phyloP scores from a whole-genome alignment of 2,888 invertebrate species.

The Papilio elwesi region DNA sequence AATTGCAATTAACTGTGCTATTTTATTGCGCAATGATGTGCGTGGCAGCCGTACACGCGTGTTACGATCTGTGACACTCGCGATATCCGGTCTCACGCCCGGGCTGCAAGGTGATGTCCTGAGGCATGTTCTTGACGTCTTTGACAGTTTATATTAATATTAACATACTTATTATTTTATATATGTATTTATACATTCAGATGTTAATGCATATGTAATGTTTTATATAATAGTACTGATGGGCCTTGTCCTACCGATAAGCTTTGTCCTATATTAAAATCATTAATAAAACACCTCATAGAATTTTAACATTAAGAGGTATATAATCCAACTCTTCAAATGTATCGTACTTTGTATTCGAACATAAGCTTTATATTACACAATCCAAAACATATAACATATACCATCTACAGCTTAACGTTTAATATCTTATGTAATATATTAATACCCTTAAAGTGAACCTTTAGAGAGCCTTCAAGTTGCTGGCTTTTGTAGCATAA shows the following conservation, averaged over 20 bases:
- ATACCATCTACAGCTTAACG: slow-evolving; percentile 16
- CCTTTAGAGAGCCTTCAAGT: slow-evolving; percentile 25
- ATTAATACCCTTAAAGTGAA: slow-evolving; percentile 16
- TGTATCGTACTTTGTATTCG: background rate
- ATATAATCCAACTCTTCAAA: background rate
- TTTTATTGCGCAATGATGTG: slow-evolving; percentile 45
- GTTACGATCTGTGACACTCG: slow-evolving; percentile 58
- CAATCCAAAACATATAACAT: slow-evolving; percentile 11
- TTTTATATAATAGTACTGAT: no score
- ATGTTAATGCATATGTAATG: background rate
- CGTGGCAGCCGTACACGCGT: slow-evolving; percentile 43
- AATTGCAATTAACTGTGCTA: slow-evolving; percentile 60
- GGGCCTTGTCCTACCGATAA: no score
- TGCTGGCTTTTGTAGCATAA: slow-evolving; percentile 24
- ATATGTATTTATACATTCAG: background rate
- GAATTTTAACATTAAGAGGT: no score
- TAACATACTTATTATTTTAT: background rate
- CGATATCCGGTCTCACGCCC: slow-evolving; percentile 55
- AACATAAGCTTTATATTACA: background rate
- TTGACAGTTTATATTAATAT: slow-evolving; percentile 13
- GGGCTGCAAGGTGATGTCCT: slow-evolving; percentile 37
- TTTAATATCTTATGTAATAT: slow-evolving; percentile 11
- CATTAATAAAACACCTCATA: no score
- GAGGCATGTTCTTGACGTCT: slow-evolving; percentile 31
- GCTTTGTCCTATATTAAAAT: no score